These are phyloP conservation scores for Phoebastria nigripes DNA, from an alignment of 2,797 vertebrate species.

Conservation along the genomic window DNA sequence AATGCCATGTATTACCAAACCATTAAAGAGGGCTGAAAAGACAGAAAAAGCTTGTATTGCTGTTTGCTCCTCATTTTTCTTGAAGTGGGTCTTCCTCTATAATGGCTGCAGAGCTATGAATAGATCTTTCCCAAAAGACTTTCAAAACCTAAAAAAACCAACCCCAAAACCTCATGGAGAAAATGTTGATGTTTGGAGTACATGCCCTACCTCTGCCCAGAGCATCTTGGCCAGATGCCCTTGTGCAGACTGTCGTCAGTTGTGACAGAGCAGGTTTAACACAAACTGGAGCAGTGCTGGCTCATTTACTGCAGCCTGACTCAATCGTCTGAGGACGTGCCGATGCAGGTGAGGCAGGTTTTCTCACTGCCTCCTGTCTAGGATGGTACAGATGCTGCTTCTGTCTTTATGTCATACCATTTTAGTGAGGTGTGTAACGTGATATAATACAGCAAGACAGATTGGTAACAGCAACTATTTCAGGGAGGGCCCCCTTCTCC, in stretches of 20 bases:
- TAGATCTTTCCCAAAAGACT: background rate
- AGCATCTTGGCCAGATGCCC: background rate
- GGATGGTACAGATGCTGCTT: background rate
- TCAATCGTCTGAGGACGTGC: background rate
- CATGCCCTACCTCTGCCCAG: background rate
- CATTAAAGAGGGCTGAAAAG: background rate
- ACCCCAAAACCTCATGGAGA: background rate
- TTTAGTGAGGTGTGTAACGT: background rate
- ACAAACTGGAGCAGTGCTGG: background rate
- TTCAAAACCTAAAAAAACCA: background rate
- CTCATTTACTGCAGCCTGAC: background rate
- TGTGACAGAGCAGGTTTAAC: background rate
- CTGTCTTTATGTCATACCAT: background rate
- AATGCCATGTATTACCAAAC: background rate
- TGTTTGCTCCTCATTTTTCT: background rate
- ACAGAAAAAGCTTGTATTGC: background rate
- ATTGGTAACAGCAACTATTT: background rate
- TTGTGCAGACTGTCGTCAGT: background rate
- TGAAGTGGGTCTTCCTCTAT: background rate
- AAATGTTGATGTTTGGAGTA: background rate
- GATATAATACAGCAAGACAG: background rate
- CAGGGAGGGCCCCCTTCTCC: background rate
- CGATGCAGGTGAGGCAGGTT: background rate
- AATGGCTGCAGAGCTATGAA: background rate
- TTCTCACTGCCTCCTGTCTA: background rate